Conservation (phyloP, 1,140 invertebrate species). For the Euura saliciscinereae region DNA sequence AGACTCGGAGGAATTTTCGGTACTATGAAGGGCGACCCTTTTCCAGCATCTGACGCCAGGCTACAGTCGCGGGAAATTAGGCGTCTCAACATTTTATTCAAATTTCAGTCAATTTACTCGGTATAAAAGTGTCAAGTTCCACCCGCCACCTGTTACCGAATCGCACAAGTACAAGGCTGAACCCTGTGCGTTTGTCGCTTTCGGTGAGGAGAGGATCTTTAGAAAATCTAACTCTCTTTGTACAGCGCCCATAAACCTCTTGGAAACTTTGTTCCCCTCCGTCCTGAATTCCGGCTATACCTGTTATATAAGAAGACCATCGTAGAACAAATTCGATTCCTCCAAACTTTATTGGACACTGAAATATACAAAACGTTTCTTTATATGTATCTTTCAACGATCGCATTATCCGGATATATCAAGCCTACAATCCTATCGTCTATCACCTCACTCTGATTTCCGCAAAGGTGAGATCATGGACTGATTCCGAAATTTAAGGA, state of each 20-base stretch:
- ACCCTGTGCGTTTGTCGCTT: not conserved
- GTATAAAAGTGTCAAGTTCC: slow-evolving; percentile 10
- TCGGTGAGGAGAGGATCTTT: not conserved
- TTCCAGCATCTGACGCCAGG: slow-evolving; percentile 3
- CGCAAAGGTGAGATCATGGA: too few relatives aligned
- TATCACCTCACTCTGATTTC: too few relatives aligned
- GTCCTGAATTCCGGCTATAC: not conserved
- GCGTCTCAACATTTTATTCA: slow-evolving; percentile 6
- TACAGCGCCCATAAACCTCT: not conserved
- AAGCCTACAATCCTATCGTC: too few relatives aligned
- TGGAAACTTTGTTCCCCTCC: slow-evolving; percentile 3
- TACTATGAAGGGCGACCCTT: not conserved
- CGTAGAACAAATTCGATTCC: not conserved
- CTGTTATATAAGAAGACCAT: not conserved
- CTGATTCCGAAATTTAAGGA: too few relatives aligned
- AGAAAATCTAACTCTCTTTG: slow-evolving; percentile 9
- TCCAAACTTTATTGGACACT: too few relatives aligned
- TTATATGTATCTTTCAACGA: too few relatives aligned
- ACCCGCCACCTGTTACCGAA: slow-evolving; percentile 9
- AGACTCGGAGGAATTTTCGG: not conserved
- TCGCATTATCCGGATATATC: too few relatives aligned
- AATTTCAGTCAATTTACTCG: slow-evolving; percentile 12
- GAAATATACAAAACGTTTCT: too few relatives aligned
- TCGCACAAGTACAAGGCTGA: not conserved
- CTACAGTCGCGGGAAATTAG: not conserved